These are phyloP conservation scores for Cyanoliseus patagonus DNA, from an alignment of 2,113 vertebrate genomes.

Conservation along the genomic window DNA sequence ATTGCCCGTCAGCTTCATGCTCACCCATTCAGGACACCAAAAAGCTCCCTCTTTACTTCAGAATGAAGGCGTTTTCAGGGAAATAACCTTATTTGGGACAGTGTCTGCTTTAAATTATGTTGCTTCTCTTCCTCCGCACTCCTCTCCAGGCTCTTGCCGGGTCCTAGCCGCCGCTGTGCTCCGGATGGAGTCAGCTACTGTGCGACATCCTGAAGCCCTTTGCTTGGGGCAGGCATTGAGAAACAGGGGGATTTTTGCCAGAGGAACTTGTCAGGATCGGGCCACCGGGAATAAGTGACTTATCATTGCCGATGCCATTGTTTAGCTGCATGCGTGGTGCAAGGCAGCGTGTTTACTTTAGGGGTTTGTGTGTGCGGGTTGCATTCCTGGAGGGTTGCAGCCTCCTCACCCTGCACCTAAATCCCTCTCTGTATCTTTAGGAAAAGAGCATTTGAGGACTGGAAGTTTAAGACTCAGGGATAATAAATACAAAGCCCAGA, in stretches of 20 bases:
- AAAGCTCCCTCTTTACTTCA: background rate
- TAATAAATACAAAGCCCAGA: background rate
- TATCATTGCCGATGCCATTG: background rate
- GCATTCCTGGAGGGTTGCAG: background rate
- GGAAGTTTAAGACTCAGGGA: background rate
- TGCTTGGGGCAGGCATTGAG: background rate
- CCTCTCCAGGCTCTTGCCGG: conserved; percentile 11
- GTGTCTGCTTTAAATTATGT: conserved; percentile 57
- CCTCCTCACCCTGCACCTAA: background rate
- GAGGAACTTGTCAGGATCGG: background rate
- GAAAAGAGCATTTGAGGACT: background rate
- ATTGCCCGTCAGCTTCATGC: background rate
- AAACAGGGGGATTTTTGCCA: background rate
- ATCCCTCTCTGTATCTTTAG: background rate
- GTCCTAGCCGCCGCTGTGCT: conserved; percentile 61
- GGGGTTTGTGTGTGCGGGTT: background rate
- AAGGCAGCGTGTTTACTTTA: background rate
- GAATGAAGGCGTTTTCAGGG: conserved; percentile 28
- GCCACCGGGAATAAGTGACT: background rate
- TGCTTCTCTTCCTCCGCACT: conserved; percentile 20
- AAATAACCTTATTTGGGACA: conserved; percentile 56
- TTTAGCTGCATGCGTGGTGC: background rate
- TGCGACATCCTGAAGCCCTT: background rate
- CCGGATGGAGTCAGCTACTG: background rate
- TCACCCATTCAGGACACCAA: background rate